Conservation (phyloP, 2,113 vertebrate genomes). For the Eurystomus gularis region DNA sequence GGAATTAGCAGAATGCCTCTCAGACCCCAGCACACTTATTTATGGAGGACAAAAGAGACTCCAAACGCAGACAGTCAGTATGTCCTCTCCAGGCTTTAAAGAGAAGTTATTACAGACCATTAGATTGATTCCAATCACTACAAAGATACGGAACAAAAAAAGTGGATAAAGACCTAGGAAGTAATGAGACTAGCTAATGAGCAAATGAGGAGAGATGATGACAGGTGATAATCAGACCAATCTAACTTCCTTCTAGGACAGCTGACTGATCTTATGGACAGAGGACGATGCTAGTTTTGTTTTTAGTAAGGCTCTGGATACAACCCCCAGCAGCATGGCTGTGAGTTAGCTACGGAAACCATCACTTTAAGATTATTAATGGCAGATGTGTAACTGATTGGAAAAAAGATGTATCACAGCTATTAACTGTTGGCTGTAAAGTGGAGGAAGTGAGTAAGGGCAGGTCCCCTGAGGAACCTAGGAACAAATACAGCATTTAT, state of each 20-base stretch:
- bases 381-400: not conserved
- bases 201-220: not conserved
- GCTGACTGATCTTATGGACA: not conserved
- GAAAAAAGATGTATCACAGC: not conserved
- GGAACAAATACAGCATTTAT: not conserved
- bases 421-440: not conserved
- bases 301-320: not conserved
- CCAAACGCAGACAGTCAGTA: not conserved
- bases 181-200: not conserved
- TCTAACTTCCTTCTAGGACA: not conserved
- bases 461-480: not conserved
- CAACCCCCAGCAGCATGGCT: not conserved
- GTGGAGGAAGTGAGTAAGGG: not conserved
- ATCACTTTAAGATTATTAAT: not conserved
- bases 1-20: not conserved
- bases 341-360: not conserved
- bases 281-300: not conserved
- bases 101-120: not conserved
- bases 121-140: not conserved
- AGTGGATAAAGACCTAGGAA: not conserved
- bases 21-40: not conserved
- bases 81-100: not conserved
- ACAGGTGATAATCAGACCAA: not conserved
- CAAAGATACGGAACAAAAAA: not conserved
- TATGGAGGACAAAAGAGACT: not conserved